Evolutionary conservation across 2,113 vertebrate species (phyloP), one percentile per base, ranked within the genome.

Genomic region (Mellivora capensis): DNA sequence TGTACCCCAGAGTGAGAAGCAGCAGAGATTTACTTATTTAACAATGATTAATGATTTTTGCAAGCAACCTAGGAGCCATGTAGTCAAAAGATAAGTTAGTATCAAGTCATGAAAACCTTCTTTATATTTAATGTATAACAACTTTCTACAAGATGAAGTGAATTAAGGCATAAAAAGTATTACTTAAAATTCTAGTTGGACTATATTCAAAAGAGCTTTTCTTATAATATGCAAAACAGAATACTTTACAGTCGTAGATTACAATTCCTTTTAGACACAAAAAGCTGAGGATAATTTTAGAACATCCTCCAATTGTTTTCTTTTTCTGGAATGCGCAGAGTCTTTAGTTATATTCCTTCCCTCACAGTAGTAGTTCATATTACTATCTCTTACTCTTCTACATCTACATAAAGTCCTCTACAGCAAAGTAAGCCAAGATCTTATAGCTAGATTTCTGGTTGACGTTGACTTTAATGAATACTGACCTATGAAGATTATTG

Each of bases 161-260:
- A 90, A 14, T 34, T 67, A 95, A 91, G 94, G 83, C 64, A 86
- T 76, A 81, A 72, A 91, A 91, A 87, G 69, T 77, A 59, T 49
- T 77, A 67, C 84, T 94, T 94, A 74, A 96, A 97, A 90, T 96
- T 79, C 29, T 79, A 84, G 86, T 93, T 93, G 94, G 62, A 80
- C 44, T 90, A 29, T 90, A 69, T 93, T 49, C 79, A 93, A 44
- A 83, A 80, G 83, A 29, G 34, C 17, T 77, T 92, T 82, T 87
- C 71, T 81, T 87, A 39, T n/a, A 90, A 64, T 81, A 87, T 81
- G 42, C 74, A 91, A 87, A 96, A 64, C 29, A 95, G 76, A 81
- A 21, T 90, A 64, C 59, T 80, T 96, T 87, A 77, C 7, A 59
- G 44, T 49, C 76, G 2, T 81, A 81, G n/a, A 44, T 79, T 83